A percentile compares a stretch with the other conserved stretches of the same genome.
Evolutionary conservation across 2,888 invertebrate species (phyloP).

Genomic region (Barypeithes pellucidus): DNA sequence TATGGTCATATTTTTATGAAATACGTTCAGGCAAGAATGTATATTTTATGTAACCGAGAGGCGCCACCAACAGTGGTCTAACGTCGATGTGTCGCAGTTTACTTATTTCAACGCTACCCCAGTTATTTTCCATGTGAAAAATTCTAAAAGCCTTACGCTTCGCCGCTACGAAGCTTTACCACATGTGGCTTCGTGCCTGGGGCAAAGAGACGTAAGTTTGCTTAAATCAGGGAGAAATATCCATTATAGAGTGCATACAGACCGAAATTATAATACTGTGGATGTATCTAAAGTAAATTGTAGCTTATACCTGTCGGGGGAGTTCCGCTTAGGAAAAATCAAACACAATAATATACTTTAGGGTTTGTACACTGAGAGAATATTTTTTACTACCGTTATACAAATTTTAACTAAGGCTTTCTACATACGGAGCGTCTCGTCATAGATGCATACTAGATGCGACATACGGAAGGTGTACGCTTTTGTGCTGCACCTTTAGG

Average conservation of each 20-base stretch:
- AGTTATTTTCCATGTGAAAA: conserved; percentile 59
- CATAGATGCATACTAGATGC: too few species aligned
- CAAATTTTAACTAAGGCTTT: too few species aligned
- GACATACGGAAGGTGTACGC: too few species aligned
- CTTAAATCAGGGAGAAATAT: conserved; percentile 36
- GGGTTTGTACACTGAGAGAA: too few species aligned
- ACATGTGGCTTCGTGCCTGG: conserved; percentile 44
- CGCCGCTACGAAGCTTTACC: conserved; percentile 52
- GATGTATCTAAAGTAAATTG: conserved; percentile 9
- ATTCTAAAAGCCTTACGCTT: conserved; percentile 58
- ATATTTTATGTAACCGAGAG: conserved; percentile 32
- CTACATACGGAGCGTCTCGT: too few species aligned
- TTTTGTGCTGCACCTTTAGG: too few species aligned
- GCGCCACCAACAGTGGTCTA: conserved; percentile 26
- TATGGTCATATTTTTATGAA: conserved; percentile 32
- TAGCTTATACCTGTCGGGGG: not conserved
- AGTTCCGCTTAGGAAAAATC: not conserved
- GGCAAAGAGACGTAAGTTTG: conserved; percentile 28
- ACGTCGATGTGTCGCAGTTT: conserved; percentile 44
- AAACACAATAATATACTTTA: not conserved
- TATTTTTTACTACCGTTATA: too few species aligned
- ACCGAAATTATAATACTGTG: conserved; percentile 24
- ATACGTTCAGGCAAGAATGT: conserved; percentile 14
- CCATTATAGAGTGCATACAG: conserved; percentile 31
- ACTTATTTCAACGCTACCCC: conserved; percentile 57